These are phyloP conservation scores for Tetrax tetrax DNA, from an alignment of 2,113 vertebrate genomes.

Conservation along the genomic window DNA sequence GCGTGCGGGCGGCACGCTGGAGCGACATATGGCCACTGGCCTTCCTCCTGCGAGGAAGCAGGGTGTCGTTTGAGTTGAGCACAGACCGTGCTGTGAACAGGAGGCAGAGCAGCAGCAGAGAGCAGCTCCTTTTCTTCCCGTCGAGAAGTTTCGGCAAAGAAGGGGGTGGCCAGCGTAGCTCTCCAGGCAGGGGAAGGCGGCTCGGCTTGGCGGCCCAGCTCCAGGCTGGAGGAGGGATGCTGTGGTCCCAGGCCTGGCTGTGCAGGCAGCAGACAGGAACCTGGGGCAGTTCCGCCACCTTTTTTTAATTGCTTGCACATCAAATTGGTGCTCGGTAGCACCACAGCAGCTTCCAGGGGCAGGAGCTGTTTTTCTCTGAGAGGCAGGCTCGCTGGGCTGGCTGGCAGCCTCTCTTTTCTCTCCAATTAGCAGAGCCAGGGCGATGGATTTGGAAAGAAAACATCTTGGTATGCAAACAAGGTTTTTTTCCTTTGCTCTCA, in stretches of 20 bases:
- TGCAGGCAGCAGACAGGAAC: neutral
- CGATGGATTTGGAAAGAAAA: neutral
- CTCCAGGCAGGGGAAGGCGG: neutral
- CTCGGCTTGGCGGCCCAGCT: neutral
- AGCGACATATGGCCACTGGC: slow-evolving; percentile 37
- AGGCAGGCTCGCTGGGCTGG: neutral
- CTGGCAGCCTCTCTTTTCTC: neutral
- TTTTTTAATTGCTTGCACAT: neutral
- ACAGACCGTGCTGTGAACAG: neutral
- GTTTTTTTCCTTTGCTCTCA: neutral
- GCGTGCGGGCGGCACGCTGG: neutral
- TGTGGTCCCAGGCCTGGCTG: neutral
- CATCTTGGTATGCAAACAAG: neutral
- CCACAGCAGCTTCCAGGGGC: neutral
- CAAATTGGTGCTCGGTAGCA: neutral
- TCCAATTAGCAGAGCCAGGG: neutral
- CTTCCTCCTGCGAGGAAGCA: neutral
- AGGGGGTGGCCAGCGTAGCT: rapidly evolving
- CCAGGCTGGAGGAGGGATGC: neutral
- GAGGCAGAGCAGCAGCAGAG: neutral
- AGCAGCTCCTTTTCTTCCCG: neutral
- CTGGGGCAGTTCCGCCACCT: neutral
- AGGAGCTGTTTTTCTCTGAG: neutral
- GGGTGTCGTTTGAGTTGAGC: neutral
- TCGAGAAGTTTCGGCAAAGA: rapidly evolving